These are phyloP conservation scores for Cynodonichthys magdalenae DNA, from an alignment of 2,797 vertebrate species.

Conservation along the genomic window DNA sequence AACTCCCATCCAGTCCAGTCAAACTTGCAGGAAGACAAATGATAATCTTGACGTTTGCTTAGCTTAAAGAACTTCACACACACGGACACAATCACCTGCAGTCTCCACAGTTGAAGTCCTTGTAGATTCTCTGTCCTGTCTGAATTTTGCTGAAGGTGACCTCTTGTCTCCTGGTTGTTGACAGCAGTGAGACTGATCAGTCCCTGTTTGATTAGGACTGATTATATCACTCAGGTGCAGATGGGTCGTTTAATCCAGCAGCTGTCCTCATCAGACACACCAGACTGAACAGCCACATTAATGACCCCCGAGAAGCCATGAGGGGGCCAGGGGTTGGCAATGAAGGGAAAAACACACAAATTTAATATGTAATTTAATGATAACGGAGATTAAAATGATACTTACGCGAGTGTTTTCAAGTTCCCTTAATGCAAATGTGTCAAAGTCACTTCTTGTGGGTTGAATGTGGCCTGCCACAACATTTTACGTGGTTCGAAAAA, in stretches of 20 bases:
- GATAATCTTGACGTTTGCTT: constrained; percentile 17
- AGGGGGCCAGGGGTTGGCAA: constrained; percentile 28
- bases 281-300: constrained; percentile 65
- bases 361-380: constrained; percentile 10
- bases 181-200: constrained; percentile 65
- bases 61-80: not conserved
- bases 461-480: too few relatives aligned
- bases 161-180: constrained; percentile 57
- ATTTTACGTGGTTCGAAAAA: too few relatives aligned
- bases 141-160: constrained; percentile 63
- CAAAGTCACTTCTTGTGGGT: too few relatives aligned
- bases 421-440: not conserved
- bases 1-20: constrained; percentile 22
- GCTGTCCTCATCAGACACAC: constrained; percentile 74
- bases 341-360: constrained; percentile 47
- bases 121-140: constrained; percentile 35
- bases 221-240: constrained; percentile 77
- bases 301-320: constrained; percentile 57
- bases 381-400: not conserved
- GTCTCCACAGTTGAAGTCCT: constrained; percentile 2
- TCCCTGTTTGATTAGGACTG: constrained; percentile 72
- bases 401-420: not conserved
- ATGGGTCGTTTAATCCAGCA: constrained; percentile 75
- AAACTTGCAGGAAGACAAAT: constrained; percentile 40
- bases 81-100: not conserved